Conservation (phyloP, 2,113 vertebrate genomes). For the Lepidothrix coronata region DNA sequence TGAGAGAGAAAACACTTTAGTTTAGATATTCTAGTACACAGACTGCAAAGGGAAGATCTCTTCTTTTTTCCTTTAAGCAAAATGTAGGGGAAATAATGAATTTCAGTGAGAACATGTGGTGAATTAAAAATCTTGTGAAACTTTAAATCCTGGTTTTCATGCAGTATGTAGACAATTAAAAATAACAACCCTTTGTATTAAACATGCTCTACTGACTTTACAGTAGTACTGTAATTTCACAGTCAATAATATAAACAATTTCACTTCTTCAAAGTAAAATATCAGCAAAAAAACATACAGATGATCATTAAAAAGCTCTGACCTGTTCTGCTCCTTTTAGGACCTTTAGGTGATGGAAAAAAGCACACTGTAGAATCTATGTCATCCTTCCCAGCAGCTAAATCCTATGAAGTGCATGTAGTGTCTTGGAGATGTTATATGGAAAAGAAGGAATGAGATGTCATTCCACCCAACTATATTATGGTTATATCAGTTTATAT, state of each 20-base stretch:
- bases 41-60: not conserved
- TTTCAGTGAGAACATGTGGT: not conserved
- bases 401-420: not conserved
- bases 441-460: not conserved
- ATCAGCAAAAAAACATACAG: not conserved
- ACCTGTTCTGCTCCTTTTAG: not conserved
- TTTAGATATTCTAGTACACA: not conserved
- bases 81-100: not conserved
- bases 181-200: not conserved
- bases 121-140: not conserved
- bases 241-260: not conserved
- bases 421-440: not conserved
- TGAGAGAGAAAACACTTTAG: not conserved
- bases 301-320: not conserved
- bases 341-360: not conserved
- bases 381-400: not conserved
- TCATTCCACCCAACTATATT: not conserved
- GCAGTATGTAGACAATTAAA: not conserved
- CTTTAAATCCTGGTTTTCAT: not conserved
- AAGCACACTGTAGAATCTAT: not conserved
- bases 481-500: not conserved
- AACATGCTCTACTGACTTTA: not conserved
- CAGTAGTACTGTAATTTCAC: not conserved
- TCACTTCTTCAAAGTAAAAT: not conserved
- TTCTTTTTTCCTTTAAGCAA: not conserved